phyloP scores from a whole-genome alignment of 2,113 vertebrate species.

The Setophaga kirtlandii region DNA sequence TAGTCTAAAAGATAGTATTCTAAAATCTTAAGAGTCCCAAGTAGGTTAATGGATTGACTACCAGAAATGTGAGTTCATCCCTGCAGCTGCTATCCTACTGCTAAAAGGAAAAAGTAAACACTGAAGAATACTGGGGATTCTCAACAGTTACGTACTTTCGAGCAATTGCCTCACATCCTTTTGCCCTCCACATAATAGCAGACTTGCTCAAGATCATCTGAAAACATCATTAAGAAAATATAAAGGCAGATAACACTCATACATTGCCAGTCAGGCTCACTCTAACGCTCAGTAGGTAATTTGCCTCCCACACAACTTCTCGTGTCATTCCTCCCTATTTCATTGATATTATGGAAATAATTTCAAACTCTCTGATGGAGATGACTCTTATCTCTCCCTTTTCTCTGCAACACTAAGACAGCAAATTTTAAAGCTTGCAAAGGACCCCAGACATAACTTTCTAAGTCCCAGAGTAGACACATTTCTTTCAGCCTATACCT shows the following conservation, averaged over 20 bases:
- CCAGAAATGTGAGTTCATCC: not conserved
- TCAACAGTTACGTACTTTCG: not conserved
- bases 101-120: not conserved
- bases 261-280: not conserved
- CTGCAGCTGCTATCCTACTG: not conserved
- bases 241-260: not conserved
- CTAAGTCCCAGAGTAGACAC: rapidly evolving
- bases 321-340: not conserved
- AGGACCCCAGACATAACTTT: not conserved
- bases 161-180: not conserved
- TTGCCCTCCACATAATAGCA: not conserved
- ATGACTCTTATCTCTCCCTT: not conserved
- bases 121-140: not conserved
- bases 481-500: not conserved
- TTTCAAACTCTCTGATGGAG: not conserved
- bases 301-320: not conserved
- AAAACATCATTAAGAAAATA: not conserved
- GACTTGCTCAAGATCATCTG: not conserved
- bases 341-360: not conserved
- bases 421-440: not conserved
- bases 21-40: not conserved
- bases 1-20: not conserved
- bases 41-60: not conserved
- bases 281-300: not conserved
- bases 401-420: not conserved